Percentiles rank a stretch among this genome's conserved stretches.
phyloP scores from a whole-genome alignment of 2,113 vertebrate species.

The Tetrax tetrax region DNA sequence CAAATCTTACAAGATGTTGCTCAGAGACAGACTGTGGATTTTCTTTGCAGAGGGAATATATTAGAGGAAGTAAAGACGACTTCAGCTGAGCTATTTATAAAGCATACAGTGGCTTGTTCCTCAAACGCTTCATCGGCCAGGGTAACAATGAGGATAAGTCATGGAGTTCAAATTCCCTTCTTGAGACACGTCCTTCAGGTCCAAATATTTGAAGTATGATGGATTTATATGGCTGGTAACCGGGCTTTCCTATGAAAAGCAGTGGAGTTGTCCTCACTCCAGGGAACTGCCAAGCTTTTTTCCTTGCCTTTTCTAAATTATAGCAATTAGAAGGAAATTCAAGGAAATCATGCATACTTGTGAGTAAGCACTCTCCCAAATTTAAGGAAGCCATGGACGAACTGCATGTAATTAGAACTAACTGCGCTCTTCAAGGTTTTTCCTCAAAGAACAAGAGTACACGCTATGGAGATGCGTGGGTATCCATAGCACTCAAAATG shows the following conservation, averaged over 20 bases:
- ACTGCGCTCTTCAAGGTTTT: background rate
- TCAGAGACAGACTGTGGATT: background rate
- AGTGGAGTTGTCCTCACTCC: background rate
- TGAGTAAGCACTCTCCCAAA: background rate
- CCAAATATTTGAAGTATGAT: background rate
- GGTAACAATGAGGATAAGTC: background rate
- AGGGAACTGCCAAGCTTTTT: background rate
- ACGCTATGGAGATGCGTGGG: background rate
- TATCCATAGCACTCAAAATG: background rate
- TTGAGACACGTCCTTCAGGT: background rate
- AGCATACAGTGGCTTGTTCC: background rate
- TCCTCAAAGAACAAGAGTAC: background rate
- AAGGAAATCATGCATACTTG: constrained; percentile 12
- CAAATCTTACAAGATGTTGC: background rate
- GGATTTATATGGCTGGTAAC: background rate
- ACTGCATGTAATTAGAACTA: background rate
- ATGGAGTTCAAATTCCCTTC: background rate
- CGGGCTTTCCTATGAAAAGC: background rate
- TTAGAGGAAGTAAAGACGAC: constrained; percentile 31
- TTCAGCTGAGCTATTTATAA: constrained; percentile 36
- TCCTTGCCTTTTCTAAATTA: background rate
- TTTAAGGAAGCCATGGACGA: background rate
- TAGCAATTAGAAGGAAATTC: background rate
- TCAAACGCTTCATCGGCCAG: background rate
- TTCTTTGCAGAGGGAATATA: background rate